Evolutionary conservation across 2,888 invertebrate genomes (phyloP).

Genomic region (Conchocele bisecta): DNA sequence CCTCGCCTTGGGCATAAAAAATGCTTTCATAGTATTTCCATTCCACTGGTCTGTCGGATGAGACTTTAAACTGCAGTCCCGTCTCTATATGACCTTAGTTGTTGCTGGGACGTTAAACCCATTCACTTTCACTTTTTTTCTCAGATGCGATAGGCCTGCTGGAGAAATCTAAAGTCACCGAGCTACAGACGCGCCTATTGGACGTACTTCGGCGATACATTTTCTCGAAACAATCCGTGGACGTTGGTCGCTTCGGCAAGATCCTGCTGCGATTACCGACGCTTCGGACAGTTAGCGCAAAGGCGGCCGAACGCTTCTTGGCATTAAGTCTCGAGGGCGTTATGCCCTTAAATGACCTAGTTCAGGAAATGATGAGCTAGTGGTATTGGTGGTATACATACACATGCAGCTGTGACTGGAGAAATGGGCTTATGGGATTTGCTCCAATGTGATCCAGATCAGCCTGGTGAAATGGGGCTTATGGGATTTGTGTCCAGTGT

Average conservation of each 20-base stretch:
- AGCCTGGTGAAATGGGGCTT: no score
- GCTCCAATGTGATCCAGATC: no score
- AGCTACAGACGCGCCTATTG: constrained; percentile 78
- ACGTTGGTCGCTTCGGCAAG: constrained; percentile 78
- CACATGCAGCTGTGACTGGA: no score
- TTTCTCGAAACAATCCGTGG: constrained; percentile 68
- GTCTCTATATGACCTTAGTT: no score
- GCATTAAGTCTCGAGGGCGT: constrained; percentile 80
- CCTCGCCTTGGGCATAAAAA: no score
- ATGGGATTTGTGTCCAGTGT: no score
- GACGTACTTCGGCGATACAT: constrained; percentile 79
- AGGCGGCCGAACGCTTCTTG: constrained; percentile 81
- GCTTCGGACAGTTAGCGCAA: constrained; percentile 80
- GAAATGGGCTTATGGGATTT: no score
- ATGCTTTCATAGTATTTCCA: no score
- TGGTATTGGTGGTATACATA: background rate
- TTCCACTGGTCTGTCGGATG: no score
- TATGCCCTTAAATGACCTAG: constrained; percentile 80
- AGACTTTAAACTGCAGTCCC: no score
- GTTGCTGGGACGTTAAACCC: no score
- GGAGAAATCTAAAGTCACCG: constrained; percentile 75
- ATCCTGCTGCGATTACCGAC: constrained; percentile 80
- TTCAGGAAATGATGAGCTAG: constrained; percentile 80
- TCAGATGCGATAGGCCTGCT: constrained; percentile 80
- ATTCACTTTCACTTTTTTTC: no score